Evolutionary conservation across 2,113 vertebrate species (phyloP).

Genomic region (Oenanthe melanoleuca): DNA sequence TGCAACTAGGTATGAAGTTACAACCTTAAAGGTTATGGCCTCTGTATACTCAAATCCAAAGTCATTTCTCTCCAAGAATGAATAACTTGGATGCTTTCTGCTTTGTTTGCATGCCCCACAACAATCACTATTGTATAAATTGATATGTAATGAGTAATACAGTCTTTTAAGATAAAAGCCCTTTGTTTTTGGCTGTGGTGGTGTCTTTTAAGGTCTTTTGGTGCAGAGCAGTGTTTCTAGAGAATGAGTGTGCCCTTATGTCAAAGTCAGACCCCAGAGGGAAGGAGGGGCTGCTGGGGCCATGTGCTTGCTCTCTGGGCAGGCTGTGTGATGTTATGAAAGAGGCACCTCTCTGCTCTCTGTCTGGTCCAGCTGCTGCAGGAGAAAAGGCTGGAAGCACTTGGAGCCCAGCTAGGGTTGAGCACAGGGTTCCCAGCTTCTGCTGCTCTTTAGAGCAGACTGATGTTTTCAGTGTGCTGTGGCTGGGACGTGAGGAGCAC

Average conservation of each 20-base stretch:
- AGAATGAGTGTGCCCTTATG: background rate
- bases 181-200: background rate
- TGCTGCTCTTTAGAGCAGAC: background rate
- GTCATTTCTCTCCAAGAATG: background rate
- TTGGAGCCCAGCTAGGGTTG: background rate
- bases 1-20: background rate
- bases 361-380: constrained; percentile 24
- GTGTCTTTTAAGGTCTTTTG: background rate
- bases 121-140: background rate
- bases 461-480: rapidly evolving
- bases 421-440: background rate
- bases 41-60: background rate
- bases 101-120: background rate
- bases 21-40: background rate
- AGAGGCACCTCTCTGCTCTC: background rate
- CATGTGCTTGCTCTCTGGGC: background rate
- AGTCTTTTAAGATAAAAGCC: background rate
- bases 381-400: background rate
- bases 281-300: background rate
- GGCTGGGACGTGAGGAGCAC: background rate
- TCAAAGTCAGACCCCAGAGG: background rate
- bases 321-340: background rate
- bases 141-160: background rate
- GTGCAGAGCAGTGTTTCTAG: background rate
- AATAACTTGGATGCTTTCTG: background rate